Evolutionary conservation across 2,113 vertebrate species (phyloP).

Genomic region (Pachypanchax playfairii): DNA sequence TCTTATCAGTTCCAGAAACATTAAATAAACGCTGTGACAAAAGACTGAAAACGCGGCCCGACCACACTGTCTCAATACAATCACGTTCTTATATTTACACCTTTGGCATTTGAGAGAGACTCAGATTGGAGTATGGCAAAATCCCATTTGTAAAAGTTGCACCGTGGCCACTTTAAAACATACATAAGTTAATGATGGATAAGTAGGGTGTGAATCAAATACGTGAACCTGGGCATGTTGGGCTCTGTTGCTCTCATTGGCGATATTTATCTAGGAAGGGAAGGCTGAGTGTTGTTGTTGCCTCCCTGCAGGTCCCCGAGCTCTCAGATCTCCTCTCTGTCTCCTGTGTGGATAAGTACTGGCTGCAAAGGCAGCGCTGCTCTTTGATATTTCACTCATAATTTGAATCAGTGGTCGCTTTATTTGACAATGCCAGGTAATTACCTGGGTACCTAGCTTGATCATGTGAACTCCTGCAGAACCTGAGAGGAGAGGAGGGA

Average conservation of each 20-base stretch:
- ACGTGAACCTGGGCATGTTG: conserved; percentile 66
- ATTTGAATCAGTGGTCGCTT: conserved; percentile 79
- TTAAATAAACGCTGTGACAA: conserved; percentile 5
- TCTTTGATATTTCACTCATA: conserved; percentile 81
- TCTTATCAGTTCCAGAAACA: conserved; percentile 26
- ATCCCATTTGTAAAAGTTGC: conserved; percentile 43
- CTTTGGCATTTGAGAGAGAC: conserved; percentile 53
- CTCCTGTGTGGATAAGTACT: conserved; percentile 77
- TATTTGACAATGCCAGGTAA: conserved; percentile 81
- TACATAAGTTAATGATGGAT: conserved; percentile 45
- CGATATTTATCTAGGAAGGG: conserved; percentile 72
- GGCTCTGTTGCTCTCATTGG: conserved; percentile 60
- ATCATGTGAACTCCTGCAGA: conserved; percentile 78
- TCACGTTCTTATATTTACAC: conserved; percentile 30
- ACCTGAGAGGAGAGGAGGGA: conserved; percentile 53
- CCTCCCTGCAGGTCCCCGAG: conserved; percentile 70
- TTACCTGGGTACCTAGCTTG: conserved; percentile 79
- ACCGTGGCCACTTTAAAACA: conserved; percentile 41
- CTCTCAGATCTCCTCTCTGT: conserved; percentile 77
- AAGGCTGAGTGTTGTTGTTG: conserved; percentile 73
- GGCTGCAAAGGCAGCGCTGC: conserved; percentile 73
- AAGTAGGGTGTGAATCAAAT: conserved; percentile 62
- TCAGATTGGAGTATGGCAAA: conserved; percentile 15
- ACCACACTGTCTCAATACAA: conserved; percentile 2
- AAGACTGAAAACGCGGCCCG: neutral